Base-by-base conservation (phyloP, 2,888 invertebrate genomes). In the Apoderus coryli region DNA sequence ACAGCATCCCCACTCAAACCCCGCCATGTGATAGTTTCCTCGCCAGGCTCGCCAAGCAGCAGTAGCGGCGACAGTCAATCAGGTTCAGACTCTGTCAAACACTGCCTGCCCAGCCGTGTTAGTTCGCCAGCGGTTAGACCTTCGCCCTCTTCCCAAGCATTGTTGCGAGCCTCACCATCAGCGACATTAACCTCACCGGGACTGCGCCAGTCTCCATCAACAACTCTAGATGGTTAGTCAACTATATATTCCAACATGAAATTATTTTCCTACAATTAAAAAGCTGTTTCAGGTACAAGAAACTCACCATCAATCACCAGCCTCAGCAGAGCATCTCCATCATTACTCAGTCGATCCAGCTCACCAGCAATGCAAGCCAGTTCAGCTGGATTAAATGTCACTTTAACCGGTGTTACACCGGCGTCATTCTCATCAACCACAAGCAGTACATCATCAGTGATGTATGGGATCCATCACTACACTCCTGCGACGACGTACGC, bases 31-130 rank as follows among this genome's bases (percentile, higher is more conserved):
- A 67, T 69, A 65, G 67, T 69, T 46, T 69, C 75, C 53, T 76
- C 80, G 52, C 82, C 81, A 68, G 46, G 78, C 67, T 81, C 82
- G 56, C 79, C 81, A 72, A 42, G 42, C n/a, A 81, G 79, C 72
- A 81, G 49, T 45, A 76, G 80, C 64, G 78, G 80, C 52, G 80
- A 78, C 54, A 77, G 76, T 46, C 78, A 77, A 54, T 77, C 77
- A 50, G 81, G 80, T 46, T 78, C 79, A 46, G 80, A 77, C 50
- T 74, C 75, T 40, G 71, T 75, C 56, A 76, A 75, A 54, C 72
- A 74, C 57, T 59, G 57, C 54, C 54, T 59, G 45, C 56, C 56
- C 45, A 53, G 56, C 47, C 55, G 59, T 36, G 57, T 56, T 30
- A 52, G 52, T 45, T 57, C 57, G 32, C 57, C 57, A 31, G 54